Conservation (phyloP, 1,140 invertebrate species). For the Gonatopus flavifemur region DNA sequence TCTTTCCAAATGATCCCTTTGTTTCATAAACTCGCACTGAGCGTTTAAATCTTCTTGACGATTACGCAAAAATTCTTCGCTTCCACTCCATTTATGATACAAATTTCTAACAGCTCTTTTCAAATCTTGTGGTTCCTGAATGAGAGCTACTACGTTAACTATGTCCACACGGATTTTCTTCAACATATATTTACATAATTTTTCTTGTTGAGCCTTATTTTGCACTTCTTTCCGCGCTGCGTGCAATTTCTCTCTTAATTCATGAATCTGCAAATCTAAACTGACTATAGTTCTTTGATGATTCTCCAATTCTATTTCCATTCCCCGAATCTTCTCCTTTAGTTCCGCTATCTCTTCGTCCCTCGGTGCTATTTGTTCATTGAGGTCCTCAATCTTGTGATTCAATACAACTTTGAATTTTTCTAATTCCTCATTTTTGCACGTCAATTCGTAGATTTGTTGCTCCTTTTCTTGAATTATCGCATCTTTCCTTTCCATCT, state of each 20-base stretch:
- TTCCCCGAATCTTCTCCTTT: constrained; percentile 75
- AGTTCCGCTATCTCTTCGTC: constrained; percentile 78
- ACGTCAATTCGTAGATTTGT: constrained; percentile 78
- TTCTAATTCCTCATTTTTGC: constrained; percentile 84
- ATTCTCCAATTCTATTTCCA: constrained; percentile 72
- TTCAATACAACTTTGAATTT: constrained; percentile 89
- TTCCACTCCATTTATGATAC: constrained; percentile 75
- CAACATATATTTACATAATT: constrained; percentile 68
- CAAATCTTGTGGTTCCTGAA: constrained; percentile 75
- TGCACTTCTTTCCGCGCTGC: constrained; percentile 70
- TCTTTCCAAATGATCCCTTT: constrained; percentile 77
- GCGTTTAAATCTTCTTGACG: constrained; percentile 70
- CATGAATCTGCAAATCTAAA: constrained; percentile 71
- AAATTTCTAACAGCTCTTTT: constrained; percentile 76
- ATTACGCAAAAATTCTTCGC: constrained; percentile 65
- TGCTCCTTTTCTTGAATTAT: constrained; percentile 85
- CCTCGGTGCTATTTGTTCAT: constrained; percentile 81
- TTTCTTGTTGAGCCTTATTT: constrained; percentile 65
- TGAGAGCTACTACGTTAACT: constrained; percentile 71
- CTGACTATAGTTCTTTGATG: constrained; percentile 68
- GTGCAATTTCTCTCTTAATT: constrained; percentile 74
- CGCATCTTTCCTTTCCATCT: constrained; percentile 76
- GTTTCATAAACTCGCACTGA: constrained; percentile 75
- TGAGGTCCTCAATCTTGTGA: constrained; percentile 84
- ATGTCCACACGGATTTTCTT: constrained; percentile 79